Conservation (phyloP, 2,888 invertebrate species). For the Hyposoter dolosus region DNA sequence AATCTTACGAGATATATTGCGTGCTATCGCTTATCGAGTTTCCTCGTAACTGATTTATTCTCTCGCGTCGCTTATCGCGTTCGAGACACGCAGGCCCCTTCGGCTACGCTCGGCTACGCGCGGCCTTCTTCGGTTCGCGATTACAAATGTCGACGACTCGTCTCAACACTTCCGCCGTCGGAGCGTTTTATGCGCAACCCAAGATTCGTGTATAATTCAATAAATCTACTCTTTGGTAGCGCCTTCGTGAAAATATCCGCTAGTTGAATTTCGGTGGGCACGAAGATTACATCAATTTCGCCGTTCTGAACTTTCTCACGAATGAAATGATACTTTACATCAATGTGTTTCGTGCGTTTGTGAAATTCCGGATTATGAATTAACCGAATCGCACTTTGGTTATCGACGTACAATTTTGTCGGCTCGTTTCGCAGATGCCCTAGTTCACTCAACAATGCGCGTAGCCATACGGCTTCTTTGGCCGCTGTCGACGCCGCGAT, state of each 20-base stretch:
- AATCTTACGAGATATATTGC: too few relatives aligned
- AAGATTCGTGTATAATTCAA: conserved; percentile 34
- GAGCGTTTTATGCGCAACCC: conserved; percentile 42
- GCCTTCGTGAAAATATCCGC: conserved; percentile 68
- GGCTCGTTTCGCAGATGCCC: conserved; percentile 1
- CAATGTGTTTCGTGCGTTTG: conserved; percentile 62
- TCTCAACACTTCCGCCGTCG: conserved; percentile 58
- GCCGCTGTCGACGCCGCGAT: conserved; percentile 40
- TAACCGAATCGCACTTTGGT: conserved; percentile 62
- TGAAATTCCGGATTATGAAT: conserved; percentile 61
- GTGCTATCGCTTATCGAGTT: too few relatives aligned
- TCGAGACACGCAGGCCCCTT: too few relatives aligned
- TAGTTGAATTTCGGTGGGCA: conserved; percentile 54
- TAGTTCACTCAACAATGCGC: conserved; percentile 40
- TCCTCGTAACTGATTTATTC: too few relatives aligned
- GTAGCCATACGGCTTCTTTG: conserved; percentile 49
- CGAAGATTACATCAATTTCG: conserved; percentile 50
- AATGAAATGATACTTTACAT: conserved; percentile 58
- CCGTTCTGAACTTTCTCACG: conserved; percentile 49
- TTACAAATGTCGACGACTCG: too few relatives aligned
- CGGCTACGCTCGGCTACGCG: too few relatives aligned
- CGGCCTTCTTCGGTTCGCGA: too few relatives aligned
- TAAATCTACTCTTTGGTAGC: conserved; percentile 21
- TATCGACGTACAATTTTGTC: conserved; percentile 45
- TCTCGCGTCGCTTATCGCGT: too few relatives aligned